Base-by-base conservation (phyloP, 2,888 invertebrate genomes). In the Eupelmus urozonus region DNA sequence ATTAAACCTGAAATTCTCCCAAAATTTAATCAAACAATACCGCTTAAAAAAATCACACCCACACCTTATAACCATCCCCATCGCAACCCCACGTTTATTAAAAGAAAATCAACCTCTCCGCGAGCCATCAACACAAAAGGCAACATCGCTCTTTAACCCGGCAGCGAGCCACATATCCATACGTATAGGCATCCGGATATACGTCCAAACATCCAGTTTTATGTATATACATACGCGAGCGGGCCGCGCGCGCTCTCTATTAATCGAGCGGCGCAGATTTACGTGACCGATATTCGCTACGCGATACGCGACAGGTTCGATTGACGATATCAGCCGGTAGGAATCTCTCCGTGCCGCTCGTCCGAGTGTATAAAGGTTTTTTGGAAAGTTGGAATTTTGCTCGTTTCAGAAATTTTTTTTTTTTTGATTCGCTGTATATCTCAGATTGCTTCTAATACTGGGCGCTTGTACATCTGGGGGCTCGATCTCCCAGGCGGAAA, bases 181-280 rank as follows among this genome's bases (percentile, higher is more conserved):
- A 23, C 42, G 25, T 16, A n/a, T 11, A 59, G 5, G n/a, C 7
- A 13, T 45, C 16, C 16, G 13, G 13, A 13, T 45, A 16, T 34
- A 34, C 9, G 45, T 13, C 2, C 45, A 45, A 34, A 45, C 45
- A 45, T 45, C 45, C 40, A 55, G 40, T 67, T 67, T 67, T 67
- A 55, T 67, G 3, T 29, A 9, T 34, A 5, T 34, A 34, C 9
- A 34, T 34, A 34, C 34, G 34, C 34, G n/a, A n/a, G n/a, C 9
- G 34, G 3, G 9, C 34, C 1, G 34, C 40, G 60, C 18, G 13
- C 16, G 34, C 25, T 51, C n/a, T 70, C 20, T 55, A 70, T 76
- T 76, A 76, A 69, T 76, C 62, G 69, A 63, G 27, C 29, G 45
- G 29, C 20, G 55, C 45, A 76, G 76, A 76, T 76, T 76, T 70